Percentiles rank a stretch among this genome's conserved stretches.
Conservation (phyloP, 2,888 invertebrate genomes). For the Scaptomyza tumidula region DNA sequence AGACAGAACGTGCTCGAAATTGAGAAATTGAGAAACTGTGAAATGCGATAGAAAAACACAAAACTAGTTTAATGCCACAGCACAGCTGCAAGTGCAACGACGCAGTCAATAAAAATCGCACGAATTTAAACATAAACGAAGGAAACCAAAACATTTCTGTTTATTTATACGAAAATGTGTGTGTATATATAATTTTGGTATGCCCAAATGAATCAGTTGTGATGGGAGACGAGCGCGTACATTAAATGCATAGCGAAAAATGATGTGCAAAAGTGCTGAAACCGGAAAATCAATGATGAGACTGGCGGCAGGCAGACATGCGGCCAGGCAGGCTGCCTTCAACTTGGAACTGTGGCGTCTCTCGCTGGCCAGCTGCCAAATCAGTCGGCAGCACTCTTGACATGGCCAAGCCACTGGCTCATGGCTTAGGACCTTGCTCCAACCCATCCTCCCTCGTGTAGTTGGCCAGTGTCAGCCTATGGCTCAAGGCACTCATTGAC, state of each 20-base stretch:
- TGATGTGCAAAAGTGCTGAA: slow-evolving; percentile 32
- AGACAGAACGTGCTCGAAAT: slow-evolving; percentile 23
- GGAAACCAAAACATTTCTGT: slow-evolving; percentile 19
- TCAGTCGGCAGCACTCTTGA: slow-evolving; percentile 51
- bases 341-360: slow-evolving; percentile 45
- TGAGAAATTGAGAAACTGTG: background rate
- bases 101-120: slow-evolving; percentile 37
- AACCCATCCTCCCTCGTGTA: background rate
- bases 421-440: slow-evolving; percentile 38
- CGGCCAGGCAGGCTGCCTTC: slow-evolving; percentile 48
- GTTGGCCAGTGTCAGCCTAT: slow-evolving; percentile 34
- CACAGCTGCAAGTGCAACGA: background rate
- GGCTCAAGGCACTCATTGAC: slow-evolving; percentile 44
- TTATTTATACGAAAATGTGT: slow-evolving; percentile 14
- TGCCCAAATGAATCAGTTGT: slow-evolving; percentile 9
- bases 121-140: slow-evolving; percentile 25
- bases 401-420: slow-evolving; percentile 53
- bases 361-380: slow-evolving; percentile 65
- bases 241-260: slow-evolving; percentile 17
- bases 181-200: slow-evolving; percentile 9
- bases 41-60: slow-evolving; percentile 13
- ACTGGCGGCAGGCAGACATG: slow-evolving; percentile 8
- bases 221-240: background rate
- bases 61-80: slow-evolving; percentile 17
- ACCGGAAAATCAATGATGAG: slow-evolving; percentile 55